Percentiles rank a stretch among this genome's conserved stretches.
Conservation (phyloP, 2,888 invertebrate genomes). For the Cephonodes hylas region DNA sequence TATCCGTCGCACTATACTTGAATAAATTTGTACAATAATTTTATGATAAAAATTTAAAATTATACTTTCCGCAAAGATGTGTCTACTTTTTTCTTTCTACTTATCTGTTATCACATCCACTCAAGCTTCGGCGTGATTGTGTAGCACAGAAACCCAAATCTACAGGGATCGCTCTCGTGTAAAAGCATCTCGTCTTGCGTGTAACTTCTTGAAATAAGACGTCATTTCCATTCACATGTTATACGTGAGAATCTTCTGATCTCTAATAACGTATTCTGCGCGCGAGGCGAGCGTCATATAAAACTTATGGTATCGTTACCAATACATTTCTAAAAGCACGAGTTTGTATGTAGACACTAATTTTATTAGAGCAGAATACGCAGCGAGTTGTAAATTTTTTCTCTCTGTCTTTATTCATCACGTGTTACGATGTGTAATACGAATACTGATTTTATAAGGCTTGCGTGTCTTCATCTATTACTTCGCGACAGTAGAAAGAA, state of each 20-base stretch:
- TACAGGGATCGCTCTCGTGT: conserved; percentile 22
- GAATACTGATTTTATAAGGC: not conserved
- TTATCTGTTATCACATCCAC: not conserved
- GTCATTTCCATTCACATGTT: conserved; percentile 47
- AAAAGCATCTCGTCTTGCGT: conserved; percentile 19
- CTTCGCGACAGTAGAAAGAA: not conserved
- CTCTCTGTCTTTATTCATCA: not conserved
- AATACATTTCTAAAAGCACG: conserved; percentile 21
- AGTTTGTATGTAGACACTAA: conserved; percentile 3
- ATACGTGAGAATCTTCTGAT: conserved; percentile 42
- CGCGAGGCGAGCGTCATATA: conserved; percentile 32
- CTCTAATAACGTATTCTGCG: conserved; percentile 42
- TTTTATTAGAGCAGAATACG: not conserved
- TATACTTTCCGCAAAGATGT: not conserved
- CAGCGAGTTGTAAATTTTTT: not conserved
- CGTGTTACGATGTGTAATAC: not conserved
- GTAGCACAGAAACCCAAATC: conserved; percentile 28
- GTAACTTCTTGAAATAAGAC: conserved; percentile 44
- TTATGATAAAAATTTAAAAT: not conserved
- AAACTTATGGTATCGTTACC: conserved; percentile 30
- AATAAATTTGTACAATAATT: not conserved
- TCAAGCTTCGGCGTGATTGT: not conserved
- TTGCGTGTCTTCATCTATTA: not conserved
- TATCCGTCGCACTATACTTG: too few relatives aligned
- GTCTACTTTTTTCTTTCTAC: not conserved